Evolutionary conservation across 37 sponge, comb jelly and placozoan species (phyloP).

Genomic region (Aplysina aerophoba): DNA sequence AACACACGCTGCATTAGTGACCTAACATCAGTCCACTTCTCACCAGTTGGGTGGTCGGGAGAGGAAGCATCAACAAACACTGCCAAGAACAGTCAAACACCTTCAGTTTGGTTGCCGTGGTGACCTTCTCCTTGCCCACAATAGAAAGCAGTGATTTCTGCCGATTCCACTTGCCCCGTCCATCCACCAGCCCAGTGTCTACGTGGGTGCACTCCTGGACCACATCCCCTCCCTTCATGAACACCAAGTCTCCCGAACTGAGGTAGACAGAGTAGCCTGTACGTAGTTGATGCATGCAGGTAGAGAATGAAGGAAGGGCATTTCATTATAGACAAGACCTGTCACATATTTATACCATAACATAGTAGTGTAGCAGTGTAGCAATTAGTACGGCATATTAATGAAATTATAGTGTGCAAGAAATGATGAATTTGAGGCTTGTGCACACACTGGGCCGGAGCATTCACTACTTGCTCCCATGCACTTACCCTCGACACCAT

Average conservation of each 20-base stretch:
- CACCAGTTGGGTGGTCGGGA: not conserved
- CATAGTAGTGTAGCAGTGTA: not conserved
- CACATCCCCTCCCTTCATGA: not conserved
- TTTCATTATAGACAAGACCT: too few relatives aligned
- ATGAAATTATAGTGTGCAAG: too few relatives aligned
- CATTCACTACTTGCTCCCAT: too few relatives aligned
- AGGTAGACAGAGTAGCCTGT: slow-evolving; percentile 44
- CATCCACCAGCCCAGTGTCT: slow-evolving; percentile 39
- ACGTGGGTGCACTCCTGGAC: not conserved
- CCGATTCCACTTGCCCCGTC: slow-evolving; percentile 28
- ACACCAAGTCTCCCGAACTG: slow-evolving; percentile 42
- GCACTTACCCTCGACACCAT: too few relatives aligned
- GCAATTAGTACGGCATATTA: too few relatives aligned
- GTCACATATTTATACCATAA: not conserved
- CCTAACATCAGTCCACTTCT: not conserved
- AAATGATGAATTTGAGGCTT: too few relatives aligned
- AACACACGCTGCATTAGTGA: too few relatives aligned
- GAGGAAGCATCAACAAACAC: not conserved
- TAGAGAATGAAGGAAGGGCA: not conserved
- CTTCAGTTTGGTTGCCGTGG: not conserved
- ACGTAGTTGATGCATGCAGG: not conserved
- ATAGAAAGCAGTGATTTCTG: slow-evolving; percentile 19
- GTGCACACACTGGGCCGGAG: too few relatives aligned
- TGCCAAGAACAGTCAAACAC: not conserved
- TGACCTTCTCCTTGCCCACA: slow-evolving; percentile 22